phyloP scores from a whole-genome alignment of 2,113 vertebrate species.

The Morphnarchus princeps region DNA sequence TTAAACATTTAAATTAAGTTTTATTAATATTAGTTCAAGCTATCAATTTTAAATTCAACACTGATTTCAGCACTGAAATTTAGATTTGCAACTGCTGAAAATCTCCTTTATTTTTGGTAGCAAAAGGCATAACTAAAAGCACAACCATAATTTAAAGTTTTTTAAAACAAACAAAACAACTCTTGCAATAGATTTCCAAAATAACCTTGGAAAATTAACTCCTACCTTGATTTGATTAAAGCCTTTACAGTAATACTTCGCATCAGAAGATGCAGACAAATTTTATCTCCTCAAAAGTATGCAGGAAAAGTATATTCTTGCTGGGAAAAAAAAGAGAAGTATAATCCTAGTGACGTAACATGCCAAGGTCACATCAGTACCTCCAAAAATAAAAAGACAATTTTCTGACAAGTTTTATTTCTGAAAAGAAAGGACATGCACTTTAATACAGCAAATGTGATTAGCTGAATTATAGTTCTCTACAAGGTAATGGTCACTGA shows the following conservation, averaged over 20 bases:
- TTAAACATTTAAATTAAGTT: background rate
- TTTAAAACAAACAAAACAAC: background rate
- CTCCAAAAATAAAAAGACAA: background rate
- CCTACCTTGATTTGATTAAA: background rate
- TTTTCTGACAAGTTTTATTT: background rate
- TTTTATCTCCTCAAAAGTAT: background rate
- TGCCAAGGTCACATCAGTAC: rapidly evolving
- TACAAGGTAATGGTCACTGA: background rate
- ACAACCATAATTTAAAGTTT: background rate
- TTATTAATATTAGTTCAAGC: background rate
- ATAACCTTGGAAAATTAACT: background rate
- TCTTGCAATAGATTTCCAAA: background rate
- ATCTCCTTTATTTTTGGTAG: background rate
- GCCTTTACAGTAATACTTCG: background rate
- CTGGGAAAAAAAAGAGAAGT: background rate
- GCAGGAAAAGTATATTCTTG: background rate
- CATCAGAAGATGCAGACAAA: background rate
- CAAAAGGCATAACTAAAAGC: background rate
- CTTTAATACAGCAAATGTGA: background rate
- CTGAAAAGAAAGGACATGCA: background rate
- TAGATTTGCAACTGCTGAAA: background rate
- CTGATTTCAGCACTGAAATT: background rate
- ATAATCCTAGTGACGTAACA: background rate
- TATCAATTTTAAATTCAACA: background rate
- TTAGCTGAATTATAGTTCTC: background rate